phyloP scores from a whole-genome alignment of 2,113 vertebrate genomes.

The Rhinopomastus cyanomelas region DNA sequence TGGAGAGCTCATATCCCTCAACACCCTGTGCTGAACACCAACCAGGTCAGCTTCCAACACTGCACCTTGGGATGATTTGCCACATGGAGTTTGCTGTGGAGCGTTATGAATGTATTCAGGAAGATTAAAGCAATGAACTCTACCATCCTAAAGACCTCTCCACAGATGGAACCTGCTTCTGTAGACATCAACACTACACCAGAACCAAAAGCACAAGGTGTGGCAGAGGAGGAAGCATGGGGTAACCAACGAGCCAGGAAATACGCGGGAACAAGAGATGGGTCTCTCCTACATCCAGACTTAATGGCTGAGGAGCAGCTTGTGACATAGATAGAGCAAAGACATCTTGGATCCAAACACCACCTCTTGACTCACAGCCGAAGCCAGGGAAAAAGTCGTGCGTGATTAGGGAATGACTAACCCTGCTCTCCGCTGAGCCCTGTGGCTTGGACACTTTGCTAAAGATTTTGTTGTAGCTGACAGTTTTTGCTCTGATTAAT shows the following conservation, averaged over 20 bases:
- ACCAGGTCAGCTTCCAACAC: not conserved
- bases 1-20: not conserved
- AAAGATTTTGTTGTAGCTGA: conserved; percentile 45
- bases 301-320: not conserved
- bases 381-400: conserved; percentile 9
- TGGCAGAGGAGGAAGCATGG: not conserved
- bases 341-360: not conserved
- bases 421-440: not conserved
- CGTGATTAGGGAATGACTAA: conserved; percentile 28
- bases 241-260: not conserved
- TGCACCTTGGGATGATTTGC: not conserved
- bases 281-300: not conserved
- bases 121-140: not conserved
- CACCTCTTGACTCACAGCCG: not conserved
- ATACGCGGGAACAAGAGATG: not conserved
- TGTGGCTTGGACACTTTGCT: conserved; percentile 53
- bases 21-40: not conserved
- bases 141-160: not conserved
- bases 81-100: not conserved
- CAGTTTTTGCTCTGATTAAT: conserved; percentile 70
- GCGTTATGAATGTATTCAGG: not conserved
- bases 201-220: not conserved
- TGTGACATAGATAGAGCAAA: not conserved
- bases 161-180: not conserved
- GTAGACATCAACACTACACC: rapidly evolving